These are phyloP conservation scores for Mus minutoides DNA, from an alignment of 2,797 vertebrate genomes.

Conservation along the genomic window DNA sequence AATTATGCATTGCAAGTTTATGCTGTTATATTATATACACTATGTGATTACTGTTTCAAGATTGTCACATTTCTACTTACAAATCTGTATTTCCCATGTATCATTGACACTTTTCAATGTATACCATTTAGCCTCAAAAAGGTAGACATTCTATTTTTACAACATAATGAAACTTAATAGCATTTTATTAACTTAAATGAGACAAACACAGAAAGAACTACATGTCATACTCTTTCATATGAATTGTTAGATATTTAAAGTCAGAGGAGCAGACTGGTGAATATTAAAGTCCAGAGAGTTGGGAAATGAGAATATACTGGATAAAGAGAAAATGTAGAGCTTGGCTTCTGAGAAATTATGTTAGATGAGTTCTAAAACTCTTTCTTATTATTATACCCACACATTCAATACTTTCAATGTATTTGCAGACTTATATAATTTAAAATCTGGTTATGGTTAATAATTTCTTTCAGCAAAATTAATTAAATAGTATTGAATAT, in stretches of 20 bases:
- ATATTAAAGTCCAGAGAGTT: accelerated
- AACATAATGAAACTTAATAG: background rate
- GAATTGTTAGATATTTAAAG: background rate
- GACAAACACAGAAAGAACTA: background rate
- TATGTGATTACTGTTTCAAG: background rate
- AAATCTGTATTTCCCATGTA: background rate
- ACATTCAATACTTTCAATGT: background rate
- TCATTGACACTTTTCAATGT: background rate
- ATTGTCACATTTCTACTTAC: background rate
- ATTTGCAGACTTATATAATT: background rate
- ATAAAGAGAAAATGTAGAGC: background rate
- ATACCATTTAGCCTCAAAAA: background rate
- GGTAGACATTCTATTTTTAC: background rate
- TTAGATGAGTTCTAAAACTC: background rate
- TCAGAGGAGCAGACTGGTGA: background rate
- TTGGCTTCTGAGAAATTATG: background rate
- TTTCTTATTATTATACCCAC: background rate
- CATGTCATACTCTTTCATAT: background rate
- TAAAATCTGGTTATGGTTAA: background rate
- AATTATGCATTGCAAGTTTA: background rate
- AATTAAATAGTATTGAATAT: background rate
- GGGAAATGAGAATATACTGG: background rate
- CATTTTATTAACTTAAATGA: background rate
- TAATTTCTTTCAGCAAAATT: background rate
- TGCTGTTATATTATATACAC: background rate